Evolutionary conservation across 2,888 invertebrate genomes (phyloP).

Genomic region (Tipula lateralis): DNA sequence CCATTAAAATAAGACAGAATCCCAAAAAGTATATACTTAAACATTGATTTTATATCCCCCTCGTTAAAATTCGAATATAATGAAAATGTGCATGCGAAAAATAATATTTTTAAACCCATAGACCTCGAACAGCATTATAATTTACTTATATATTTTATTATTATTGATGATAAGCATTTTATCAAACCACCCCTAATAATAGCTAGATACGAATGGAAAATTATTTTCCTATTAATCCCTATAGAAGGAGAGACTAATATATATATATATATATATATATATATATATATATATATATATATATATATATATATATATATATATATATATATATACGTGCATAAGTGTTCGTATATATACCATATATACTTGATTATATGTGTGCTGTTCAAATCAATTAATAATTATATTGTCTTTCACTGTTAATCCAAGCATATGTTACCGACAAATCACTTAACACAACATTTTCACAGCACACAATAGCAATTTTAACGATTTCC

Average conservation of each 20-base stretch:
- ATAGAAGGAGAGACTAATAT: background rate
- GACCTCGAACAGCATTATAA: background rate
- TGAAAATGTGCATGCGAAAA: background rate
- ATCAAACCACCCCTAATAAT: slow-evolving; percentile 1
- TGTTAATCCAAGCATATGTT: slow-evolving; percentile 11
- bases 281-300: background rate
- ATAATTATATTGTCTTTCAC: background rate
- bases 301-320: background rate
- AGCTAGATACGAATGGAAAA: background rate
- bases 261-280: background rate
- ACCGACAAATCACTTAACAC: background rate
- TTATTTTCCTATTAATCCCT: background rate
- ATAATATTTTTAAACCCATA: background rate
- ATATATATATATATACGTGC: background rate
- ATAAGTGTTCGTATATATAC: background rate
- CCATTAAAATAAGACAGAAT: background rate
- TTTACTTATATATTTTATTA: background rate
- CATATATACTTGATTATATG: background rate
- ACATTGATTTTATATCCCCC: background rate
- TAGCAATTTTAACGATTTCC: slow-evolving; percentile 19
- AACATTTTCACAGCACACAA: background rate
- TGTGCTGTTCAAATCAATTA: background rate
- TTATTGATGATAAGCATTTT: slow-evolving; percentile 19
- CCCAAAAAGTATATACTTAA: background rate
- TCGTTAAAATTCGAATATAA: background rate